Percentiles rank a stretch among this genome's conserved stretches.
Conservation (phyloP, 2,113 vertebrate species). For the Pungitius pungitius region DNA sequence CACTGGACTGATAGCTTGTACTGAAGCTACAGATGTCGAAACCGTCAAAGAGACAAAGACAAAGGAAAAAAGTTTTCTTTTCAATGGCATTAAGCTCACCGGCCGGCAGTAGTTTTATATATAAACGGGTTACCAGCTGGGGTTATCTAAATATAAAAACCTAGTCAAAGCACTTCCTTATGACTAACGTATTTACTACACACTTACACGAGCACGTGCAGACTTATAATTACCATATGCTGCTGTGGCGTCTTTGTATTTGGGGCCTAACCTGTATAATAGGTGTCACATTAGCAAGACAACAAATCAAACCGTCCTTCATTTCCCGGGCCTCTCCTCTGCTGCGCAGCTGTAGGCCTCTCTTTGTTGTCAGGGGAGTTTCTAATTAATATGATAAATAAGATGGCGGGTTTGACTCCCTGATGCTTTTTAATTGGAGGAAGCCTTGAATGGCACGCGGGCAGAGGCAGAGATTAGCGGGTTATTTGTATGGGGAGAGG, state of each 20-base stretch:
- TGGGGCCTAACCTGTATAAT: slow-evolving; percentile 94
- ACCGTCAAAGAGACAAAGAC: background rate
- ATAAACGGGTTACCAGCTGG: slow-evolving; percentile 8
- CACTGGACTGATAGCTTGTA: background rate
- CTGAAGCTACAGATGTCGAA: background rate
- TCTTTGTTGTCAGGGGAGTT: slow-evolving; percentile 95
- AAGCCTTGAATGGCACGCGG: slow-evolving; percentile 71
- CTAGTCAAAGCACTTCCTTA: slow-evolving; percentile 21
- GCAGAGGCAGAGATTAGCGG: slow-evolving; percentile 69
- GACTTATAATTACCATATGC: slow-evolving; percentile 87
- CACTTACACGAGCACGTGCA: slow-evolving; percentile 16
- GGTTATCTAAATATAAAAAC: slow-evolving; percentile 15
- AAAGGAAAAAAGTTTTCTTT: background rate
- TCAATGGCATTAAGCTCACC: background rate
- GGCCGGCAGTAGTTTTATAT: background rate
- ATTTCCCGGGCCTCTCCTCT: slow-evolving; percentile 89
- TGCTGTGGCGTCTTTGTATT: slow-evolving; percentile 90
- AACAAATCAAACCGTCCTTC: slow-evolving; percentile 98
- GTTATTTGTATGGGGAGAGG: slow-evolving; percentile 61
- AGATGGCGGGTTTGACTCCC: slow-evolving; percentile 84
- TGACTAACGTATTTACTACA: background rate
- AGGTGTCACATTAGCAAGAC: slow-evolving; percentile 99
- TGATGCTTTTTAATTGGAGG: slow-evolving; percentile 78
- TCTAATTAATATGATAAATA: slow-evolving; percentile 99
- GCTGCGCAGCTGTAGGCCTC: slow-evolving; percentile 92